These are phyloP conservation scores for Sylvietta virens DNA, from an alignment of 2,113 vertebrate species.

Conservation along the genomic window DNA sequence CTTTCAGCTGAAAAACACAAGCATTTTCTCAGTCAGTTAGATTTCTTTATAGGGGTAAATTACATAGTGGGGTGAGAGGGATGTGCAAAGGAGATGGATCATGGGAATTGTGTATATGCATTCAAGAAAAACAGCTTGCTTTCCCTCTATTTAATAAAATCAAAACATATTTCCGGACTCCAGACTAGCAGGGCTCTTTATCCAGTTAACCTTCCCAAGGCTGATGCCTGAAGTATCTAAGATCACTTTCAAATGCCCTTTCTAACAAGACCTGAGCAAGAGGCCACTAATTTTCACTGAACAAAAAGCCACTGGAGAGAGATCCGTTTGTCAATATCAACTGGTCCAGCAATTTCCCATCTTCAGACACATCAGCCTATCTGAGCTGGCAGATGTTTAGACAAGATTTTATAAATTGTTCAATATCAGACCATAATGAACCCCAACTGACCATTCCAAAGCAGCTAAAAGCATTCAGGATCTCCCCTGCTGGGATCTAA, in stretches of 20 bases:
- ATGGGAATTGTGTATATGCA: background rate
- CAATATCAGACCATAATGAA: conserved; percentile 94
- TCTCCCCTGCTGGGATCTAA: conserved; percentile 87
- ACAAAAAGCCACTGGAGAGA: conserved; percentile 82
- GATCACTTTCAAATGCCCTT: conserved; percentile 83
- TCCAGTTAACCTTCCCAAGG: conserved; percentile 65
- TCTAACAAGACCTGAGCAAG: conserved; percentile 81
- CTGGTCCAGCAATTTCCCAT: conserved; percentile 86
- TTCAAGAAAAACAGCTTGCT: background rate
- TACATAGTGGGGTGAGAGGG: rapidly evolving
- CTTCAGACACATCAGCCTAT: conserved; percentile 82
- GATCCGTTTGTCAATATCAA: conserved; percentile 85
- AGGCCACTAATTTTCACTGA: conserved; percentile 79
- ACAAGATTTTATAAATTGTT: conserved; percentile 99
- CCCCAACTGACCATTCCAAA: conserved; percentile 93
- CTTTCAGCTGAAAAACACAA: background rate
- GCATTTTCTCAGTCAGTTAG: background rate
- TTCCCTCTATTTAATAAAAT: background rate
- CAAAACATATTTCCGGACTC: background rate
- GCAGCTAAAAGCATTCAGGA: conserved; percentile 86
- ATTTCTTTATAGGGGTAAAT: background rate
- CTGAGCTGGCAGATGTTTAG: conserved; percentile 96
- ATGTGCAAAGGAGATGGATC: background rate
- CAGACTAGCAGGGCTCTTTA: conserved; percentile 1
- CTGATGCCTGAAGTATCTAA: conserved; percentile 71